These are phyloP conservation scores for Trichogramma evanescens DNA, from an alignment of 2,888 invertebrate genomes.

Conservation along the genomic window DNA sequence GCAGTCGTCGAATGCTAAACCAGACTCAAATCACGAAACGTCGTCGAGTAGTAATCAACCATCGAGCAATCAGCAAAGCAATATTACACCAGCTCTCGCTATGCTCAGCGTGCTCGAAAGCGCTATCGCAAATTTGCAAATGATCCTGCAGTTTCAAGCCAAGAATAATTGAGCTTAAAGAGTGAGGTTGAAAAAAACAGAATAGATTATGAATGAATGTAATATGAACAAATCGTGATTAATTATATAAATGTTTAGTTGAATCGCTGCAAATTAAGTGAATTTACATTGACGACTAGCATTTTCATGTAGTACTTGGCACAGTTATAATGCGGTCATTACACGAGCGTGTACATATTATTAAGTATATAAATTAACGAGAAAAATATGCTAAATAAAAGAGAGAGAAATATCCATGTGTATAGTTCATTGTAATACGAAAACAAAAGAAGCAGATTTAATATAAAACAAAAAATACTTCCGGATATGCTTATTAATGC, in stretches of 20 bases:
- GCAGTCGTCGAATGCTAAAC: slow-evolving; percentile 12
- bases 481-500: too few species aligned
- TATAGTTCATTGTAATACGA: slow-evolving; percentile 16
- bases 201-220: not conserved
- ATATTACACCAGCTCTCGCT: slow-evolving; percentile 39
- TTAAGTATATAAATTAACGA: too few species aligned
- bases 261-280: too few species aligned
- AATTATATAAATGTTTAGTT: slow-evolving; percentile 2
- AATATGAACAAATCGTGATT: not conserved
- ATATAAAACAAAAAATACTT: too few species aligned
- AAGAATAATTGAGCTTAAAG: slow-evolving; percentile 10
- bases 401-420: slow-evolving; percentile 19
- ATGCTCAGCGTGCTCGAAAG: slow-evolving; percentile 47
- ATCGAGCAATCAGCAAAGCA: slow-evolving; percentile 36
- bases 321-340: not conserved
- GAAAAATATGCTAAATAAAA: not conserved
- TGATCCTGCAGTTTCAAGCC: slow-evolving; percentile 42
- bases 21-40: slow-evolving; percentile 28
- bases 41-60: slow-evolving; percentile 33
- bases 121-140: slow-evolving; percentile 43
- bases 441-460: too few species aligned
- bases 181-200: not conserved
- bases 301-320: too few species aligned
- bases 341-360: slow-evolving; percentile 18
- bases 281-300: too few species aligned